phyloP scores from a whole-genome alignment of 2,888 invertebrate species.

The Steinernema carpocapsae region DNA sequence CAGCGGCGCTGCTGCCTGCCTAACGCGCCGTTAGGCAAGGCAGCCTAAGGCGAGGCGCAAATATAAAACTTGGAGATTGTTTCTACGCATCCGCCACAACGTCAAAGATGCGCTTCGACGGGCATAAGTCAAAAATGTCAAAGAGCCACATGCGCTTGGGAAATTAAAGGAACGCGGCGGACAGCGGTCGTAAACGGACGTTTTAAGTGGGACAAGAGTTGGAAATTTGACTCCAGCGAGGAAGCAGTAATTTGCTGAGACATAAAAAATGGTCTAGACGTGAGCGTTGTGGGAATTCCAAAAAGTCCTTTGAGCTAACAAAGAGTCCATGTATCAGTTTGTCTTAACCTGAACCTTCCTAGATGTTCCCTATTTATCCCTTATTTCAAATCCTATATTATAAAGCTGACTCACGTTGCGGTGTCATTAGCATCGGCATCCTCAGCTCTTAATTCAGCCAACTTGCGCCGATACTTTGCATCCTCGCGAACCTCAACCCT shows the following conservation, averaged over 20 bases:
- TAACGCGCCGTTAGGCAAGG: no score
- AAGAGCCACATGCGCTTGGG: not conserved
- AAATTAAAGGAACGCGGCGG: not conserved
- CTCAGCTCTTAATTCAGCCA: slow-evolving; percentile 88
- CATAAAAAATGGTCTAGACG: no score
- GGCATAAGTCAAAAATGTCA: slow-evolving; percentile 23
- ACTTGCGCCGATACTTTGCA: slow-evolving; percentile 84
- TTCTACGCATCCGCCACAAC: not conserved
- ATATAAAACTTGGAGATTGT: no score
- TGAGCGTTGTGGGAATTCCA: no score
- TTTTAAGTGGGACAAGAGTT: not conserved
- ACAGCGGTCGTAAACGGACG: not conserved
- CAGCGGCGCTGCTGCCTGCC: no score
- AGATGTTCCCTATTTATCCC: not conserved
- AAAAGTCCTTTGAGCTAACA: no score
- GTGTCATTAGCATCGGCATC: slow-evolving; percentile 91
- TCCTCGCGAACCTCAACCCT: slow-evolving; percentile 78
- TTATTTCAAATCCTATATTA: not conserved
- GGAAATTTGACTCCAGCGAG: not conserved
- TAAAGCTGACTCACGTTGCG: not conserved
- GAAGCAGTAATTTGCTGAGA: no score
- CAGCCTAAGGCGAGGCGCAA: no score
- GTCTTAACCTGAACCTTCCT: no score
- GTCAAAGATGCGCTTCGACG: not conserved
- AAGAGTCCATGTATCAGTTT: no score